Evolutionary conservation across 2,113 vertebrate genomes (phyloP).

Genomic region (Lepus timidus): DNA sequence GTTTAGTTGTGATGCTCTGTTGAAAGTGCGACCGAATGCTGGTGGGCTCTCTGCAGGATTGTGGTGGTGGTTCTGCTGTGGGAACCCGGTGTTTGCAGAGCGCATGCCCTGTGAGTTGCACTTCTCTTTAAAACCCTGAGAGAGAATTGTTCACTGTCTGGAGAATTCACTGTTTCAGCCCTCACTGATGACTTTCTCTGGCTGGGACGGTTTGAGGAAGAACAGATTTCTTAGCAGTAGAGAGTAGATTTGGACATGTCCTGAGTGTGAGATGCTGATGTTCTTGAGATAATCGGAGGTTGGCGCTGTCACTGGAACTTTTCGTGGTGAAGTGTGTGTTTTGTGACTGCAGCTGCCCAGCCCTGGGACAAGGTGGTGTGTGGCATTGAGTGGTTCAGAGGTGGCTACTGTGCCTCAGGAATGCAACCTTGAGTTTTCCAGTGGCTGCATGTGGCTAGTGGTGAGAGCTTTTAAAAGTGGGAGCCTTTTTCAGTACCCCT

Average conservation of each 20-base stretch:
- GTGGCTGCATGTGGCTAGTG: not conserved
- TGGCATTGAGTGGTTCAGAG: not conserved
- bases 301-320: not conserved
- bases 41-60: not conserved
- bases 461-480: not conserved
- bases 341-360: not conserved
- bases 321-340: not conserved
- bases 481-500: no score
- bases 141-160: not conserved
- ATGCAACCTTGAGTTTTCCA: slow-evolving; percentile 23
- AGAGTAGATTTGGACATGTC: not conserved
- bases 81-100: not conserved
- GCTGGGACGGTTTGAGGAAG: not conserved
- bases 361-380: not conserved
- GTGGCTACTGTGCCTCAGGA: not conserved
- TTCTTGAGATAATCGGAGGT: not conserved
- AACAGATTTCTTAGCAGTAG: not conserved
- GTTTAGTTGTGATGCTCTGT: not conserved
- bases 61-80: not conserved
- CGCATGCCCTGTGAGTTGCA: not conserved
- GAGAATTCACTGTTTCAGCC: not conserved
- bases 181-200: not conserved
- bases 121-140: slow-evolving; percentile 7
- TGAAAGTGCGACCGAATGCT: slow-evolving; percentile 29
- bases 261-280: slow-evolving; percentile 26